Evolutionary conservation across 2,888 invertebrate species (phyloP), one percentile per base, ranked within the genome.

Genomic region (Heliconius aoede): DNA sequence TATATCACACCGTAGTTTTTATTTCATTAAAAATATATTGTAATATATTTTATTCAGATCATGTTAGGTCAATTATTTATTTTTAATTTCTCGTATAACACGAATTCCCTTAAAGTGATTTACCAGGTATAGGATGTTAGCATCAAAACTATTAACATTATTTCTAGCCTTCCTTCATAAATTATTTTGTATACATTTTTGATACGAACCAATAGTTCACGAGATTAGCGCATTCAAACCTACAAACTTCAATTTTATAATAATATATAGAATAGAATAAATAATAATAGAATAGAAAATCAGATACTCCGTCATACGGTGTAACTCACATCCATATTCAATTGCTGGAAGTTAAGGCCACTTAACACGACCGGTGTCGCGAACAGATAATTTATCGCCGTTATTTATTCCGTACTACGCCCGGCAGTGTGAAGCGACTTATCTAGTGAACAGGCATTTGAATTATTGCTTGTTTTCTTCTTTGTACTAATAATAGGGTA

Each of bases 371-470:
- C 85, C 87, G 87, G 86, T 89, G 93, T 93, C 93, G 90, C 81
- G 80, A 80, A 78, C 93, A 93, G 93, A 92, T 91, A 91, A 91
- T 93, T 91, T 92, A 93, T 92, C 81, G 86, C 87, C 84, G 86
- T 92, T 93, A 92, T 93, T 93, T 93, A 93, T 92, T 88, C 88
- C 86, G 83, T 82, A 81, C 79, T 84, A 84, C 83, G 88, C 86
- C 87, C 87, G 84, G 85, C 85, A 83, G 84, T 84, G 76, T 78
- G 79, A 77, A 80, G 46, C 69, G 62, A 60, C 78, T 78, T 76
- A 40, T 72, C 60, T 58, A 40, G 60, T 36, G 58, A 36, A 36
- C 28, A 40, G 72, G 9, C 40, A 3, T 60, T 61, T 69, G 68
- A 69, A 51, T 69, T 69, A 69, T 69, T 69, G 51, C 13, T 26